phyloP scores from a whole-genome alignment of 2,113 vertebrate genomes.

The Cyanoramphus novaezelandiae region DNA sequence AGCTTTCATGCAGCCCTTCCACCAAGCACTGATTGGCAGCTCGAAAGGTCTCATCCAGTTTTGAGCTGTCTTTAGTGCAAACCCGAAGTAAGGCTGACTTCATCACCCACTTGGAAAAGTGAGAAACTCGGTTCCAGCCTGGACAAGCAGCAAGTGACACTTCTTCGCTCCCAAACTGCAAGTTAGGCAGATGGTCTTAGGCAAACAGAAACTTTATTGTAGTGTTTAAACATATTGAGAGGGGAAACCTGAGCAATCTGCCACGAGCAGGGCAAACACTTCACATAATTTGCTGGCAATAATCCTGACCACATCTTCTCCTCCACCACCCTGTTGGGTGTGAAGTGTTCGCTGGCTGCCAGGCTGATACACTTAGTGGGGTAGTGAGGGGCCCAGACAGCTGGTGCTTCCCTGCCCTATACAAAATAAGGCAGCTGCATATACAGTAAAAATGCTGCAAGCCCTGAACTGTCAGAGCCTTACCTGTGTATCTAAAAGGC shows the following conservation, averaged over 20 bases:
- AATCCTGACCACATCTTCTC: neutral
- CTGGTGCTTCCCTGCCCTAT: neutral
- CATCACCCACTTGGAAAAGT: neutral
- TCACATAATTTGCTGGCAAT: neutral
- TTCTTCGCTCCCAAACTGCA: neutral
- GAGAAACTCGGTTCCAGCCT: neutral
- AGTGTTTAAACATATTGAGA: slow-evolving; percentile 5
- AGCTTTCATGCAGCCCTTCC: neutral
- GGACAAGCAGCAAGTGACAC: neutral
- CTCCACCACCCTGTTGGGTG: neutral
- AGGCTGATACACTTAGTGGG: neutral
- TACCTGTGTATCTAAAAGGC: rapidly evolving
- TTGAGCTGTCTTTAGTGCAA: neutral
- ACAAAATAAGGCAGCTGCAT: neutral
- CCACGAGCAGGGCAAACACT: neutral
- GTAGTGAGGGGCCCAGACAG: neutral
- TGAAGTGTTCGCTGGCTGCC: neutral
- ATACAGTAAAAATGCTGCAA: neutral
- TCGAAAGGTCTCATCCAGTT: neutral
- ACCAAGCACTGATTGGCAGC: neutral
- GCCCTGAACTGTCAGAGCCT: neutral
- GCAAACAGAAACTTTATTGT: neutral
- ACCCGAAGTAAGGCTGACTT: neutral
- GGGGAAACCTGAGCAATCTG: slow-evolving; percentile 28
- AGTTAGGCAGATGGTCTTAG: slow-evolving; percentile 14